Base-by-base conservation (phyloP, 2,888 invertebrate species). In the Monochamus alternatus region DNA sequence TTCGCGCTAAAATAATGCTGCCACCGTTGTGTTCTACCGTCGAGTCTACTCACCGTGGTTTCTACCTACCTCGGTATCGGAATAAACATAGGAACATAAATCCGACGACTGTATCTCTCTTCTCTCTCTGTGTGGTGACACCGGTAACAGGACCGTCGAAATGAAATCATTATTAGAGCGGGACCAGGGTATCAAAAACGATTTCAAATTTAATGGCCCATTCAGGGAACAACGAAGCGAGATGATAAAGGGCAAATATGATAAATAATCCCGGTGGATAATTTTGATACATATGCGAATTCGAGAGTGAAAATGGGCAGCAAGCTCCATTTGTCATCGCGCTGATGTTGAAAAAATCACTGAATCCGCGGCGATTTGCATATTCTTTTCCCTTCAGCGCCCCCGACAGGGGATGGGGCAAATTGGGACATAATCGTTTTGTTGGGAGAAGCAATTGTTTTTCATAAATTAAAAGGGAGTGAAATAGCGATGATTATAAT, bases 141-240 rank as follows among this genome's bases (percentile, higher is more conserved):
- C 9, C 32, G 14, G 8, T 66, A 32, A 14, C 66, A 66, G 8
- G 44, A n/a, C 31, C 44, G 44, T 38, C 43, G 58, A 8, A 68
- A 68, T 68, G 14, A 30, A 58, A 68, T 38, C 32, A 59, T 38
- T 14, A 51, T 38, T 14, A 51, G 9, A 31, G 22, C 68, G 5
- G 12, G 43, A 38, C 38, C 43, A 58, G 68, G 58, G n/a, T 44
- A 68, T 58, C 68, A 68, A 58, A 51, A 67, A 67, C 59, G 58
- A 59, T 68, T 68, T 68, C 59, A 68, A 68, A 68, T 68, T 68
- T 68, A 68, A 68, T 68, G 68, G 59, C 12, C 68, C 43, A 44
- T 59, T 59, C 59, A 44, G 14, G n/a, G 55, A 12, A 67, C 58
- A 67, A 67, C 38, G 58, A 22, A 55, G 38, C 31, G 5, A 5